Conservation (phyloP, 2,888 invertebrate genomes). For the Emmelina monodactyla region DNA sequence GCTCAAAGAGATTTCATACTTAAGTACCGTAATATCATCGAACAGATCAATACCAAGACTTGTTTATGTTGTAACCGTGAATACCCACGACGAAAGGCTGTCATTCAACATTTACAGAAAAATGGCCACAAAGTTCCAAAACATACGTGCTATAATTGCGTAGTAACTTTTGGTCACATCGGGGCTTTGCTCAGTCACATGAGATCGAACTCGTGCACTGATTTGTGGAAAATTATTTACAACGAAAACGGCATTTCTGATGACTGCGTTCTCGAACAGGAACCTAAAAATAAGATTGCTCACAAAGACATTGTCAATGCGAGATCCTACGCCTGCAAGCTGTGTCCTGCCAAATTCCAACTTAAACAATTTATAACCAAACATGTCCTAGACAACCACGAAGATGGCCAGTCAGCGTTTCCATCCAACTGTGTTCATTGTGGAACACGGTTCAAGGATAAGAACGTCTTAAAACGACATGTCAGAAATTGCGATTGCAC, state of each 20-base stretch:
- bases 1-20: conserved; percentile 52
- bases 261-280: conserved; percentile 48
- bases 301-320: conserved; percentile 61
- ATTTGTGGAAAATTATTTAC: conserved; percentile 59
- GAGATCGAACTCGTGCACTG: conserved; percentile 55
- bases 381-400: conserved; percentile 55
- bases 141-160: conserved; percentile 70
- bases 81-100: conserved; percentile 57
- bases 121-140: conserved; percentile 66
- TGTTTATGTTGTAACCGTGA: conserved; percentile 56
- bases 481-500: conserved; percentile 65
- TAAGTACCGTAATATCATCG: conserved; percentile 51
- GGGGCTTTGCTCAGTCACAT: conserved; percentile 60
- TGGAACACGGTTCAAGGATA: conserved; percentile 50
- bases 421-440: conserved; percentile 53
- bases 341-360: conserved; percentile 60
- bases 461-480: conserved; percentile 50
- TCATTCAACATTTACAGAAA: conserved; percentile 62
- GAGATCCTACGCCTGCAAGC: conserved; percentile 55
- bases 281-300: conserved; percentile 46
- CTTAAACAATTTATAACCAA: conserved; percentile 62
- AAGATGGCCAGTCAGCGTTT: conserved; percentile 52
- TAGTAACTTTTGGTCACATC: conserved; percentile 63
- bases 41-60: conserved; percentile 57
- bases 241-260: conserved; percentile 57